phyloP scores from a whole-genome alignment of 2,888 invertebrate species.

The Drosophila histrio region DNA sequence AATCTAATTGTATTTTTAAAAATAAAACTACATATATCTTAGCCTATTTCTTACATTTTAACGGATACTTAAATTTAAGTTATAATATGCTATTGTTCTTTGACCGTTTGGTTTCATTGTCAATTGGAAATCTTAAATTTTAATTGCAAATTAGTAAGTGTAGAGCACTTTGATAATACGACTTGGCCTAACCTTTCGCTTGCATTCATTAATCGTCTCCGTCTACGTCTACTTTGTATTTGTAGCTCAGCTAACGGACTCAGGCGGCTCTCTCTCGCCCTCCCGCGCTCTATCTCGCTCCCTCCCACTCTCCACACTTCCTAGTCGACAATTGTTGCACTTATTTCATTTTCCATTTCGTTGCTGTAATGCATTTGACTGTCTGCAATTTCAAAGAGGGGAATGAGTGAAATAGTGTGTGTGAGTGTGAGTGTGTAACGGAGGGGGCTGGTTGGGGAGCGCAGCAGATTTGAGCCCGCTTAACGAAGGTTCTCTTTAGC shows the following conservation, averaged over 20 bases:
- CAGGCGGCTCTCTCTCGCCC: background rate
- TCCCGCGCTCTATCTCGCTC: background rate
- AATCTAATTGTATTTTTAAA: too few species aligned
- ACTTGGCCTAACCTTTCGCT: constrained; percentile 6
- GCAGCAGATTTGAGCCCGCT: constrained; percentile 68
- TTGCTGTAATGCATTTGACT: constrained; percentile 22
- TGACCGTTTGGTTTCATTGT: background rate
- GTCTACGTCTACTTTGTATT: constrained; percentile 19
- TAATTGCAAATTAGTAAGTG: background rate
- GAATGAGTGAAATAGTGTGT: constrained; percentile 28
- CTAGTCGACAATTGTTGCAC: constrained; percentile 57
- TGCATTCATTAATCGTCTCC: constrained; percentile 45
- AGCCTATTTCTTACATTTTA: too few species aligned
- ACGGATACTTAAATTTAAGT: too few species aligned
- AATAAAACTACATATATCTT: too few species aligned
- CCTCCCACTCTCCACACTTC: constrained; percentile 28
- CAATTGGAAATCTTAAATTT: background rate
- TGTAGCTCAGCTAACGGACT: constrained; percentile 44
- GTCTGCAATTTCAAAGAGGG: constrained; percentile 44
- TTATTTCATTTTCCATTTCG: constrained; percentile 68
- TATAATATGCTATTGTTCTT: too few species aligned
- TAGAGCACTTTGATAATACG: constrained; percentile 19
- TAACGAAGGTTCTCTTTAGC: constrained; percentile 57
- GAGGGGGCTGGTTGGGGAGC: constrained; percentile 38
- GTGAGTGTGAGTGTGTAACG: background rate